A percentile compares a stretch with the other conserved stretches of the same genome.
These are phyloP conservation scores for Ylistrum balloti DNA, from an alignment of 1,140 invertebrate species.

Conservation along the genomic window DNA sequence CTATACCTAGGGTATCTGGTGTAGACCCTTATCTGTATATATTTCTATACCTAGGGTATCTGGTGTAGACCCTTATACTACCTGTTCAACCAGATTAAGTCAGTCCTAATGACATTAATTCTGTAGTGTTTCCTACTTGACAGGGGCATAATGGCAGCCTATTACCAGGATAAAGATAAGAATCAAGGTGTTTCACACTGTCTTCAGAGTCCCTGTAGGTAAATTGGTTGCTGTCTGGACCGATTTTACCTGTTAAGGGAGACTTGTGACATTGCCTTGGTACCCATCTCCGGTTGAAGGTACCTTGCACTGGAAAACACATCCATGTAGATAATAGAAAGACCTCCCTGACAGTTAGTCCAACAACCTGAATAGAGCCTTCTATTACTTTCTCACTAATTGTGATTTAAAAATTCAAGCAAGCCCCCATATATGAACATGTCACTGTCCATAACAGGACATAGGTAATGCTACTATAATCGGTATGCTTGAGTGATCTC, in stretches of 20 bases:
- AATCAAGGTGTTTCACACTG: background rate
- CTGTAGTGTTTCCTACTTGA: background rate
- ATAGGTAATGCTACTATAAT: too few relatives aligned
- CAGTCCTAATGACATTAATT: background rate
- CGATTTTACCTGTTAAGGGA: background rate
- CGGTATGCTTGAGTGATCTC: too few relatives aligned
- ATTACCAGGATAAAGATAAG: background rate
- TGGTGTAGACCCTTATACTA: background rate
- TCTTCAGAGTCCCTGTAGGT: conserved; percentile 7
- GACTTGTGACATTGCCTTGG: background rate
- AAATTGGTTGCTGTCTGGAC: background rate
- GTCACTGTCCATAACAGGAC: background rate
- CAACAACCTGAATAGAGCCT: background rate
- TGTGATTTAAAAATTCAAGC: background rate
- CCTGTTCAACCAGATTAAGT: background rate
- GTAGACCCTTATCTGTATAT: too few relatives aligned
- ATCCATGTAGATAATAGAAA: background rate
- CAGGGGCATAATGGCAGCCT: background rate
- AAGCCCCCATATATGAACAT: background rate
- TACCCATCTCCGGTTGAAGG: background rate
- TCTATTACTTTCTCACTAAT: background rate
- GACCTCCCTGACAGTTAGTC: background rate
- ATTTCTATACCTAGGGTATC: background rate
- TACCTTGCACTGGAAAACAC: background rate
- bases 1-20: background rate